Evolutionary conservation across 64 coral and sea anemone genomes (phyloP).

Genomic region (Actinia tenebrosa): DNA sequence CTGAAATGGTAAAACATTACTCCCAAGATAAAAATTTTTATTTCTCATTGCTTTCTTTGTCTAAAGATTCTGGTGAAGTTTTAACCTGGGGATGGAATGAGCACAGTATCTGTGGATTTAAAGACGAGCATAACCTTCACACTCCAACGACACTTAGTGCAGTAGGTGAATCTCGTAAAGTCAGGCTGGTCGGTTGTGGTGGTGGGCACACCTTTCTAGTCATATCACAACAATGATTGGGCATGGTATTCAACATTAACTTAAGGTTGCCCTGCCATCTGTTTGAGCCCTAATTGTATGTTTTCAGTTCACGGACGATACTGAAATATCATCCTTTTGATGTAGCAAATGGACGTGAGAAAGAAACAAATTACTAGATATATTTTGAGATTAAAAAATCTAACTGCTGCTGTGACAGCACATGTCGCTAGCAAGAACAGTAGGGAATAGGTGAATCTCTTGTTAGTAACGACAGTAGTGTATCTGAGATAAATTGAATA

Average conservation of each 20-base stretch:
- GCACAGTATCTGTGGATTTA: constrained; percentile 85
- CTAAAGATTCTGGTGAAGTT: constrained; percentile 47
- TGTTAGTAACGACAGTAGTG: background rate
- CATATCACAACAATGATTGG: background rate
- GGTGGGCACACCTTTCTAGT: constrained; percentile 79
- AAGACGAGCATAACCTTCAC: constrained; percentile 63
- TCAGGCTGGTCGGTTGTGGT: constrained; percentile 68
- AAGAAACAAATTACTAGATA: background rate
- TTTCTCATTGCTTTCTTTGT: background rate
- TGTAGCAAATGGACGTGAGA: background rate
- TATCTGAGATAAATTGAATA: constrained; percentile 5
- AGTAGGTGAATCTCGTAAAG: background rate
- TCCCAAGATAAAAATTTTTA: no score
- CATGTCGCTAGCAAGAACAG: background rate
- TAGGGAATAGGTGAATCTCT: background rate
- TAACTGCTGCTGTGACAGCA: no score
- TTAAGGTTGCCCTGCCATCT: no score
- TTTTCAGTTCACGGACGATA: background rate
- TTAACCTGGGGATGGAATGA: constrained; percentile 93
- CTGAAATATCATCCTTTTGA: background rate
- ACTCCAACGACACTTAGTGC: constrained; percentile 27
- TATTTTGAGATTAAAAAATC: no score
- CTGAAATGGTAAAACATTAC: no score
- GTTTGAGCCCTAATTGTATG: no score
- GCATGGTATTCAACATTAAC: background rate